These are phyloP conservation scores for Tryphoninae sp. DNA, from an alignment of 2,888 invertebrate genomes.

Conservation along the genomic window DNA sequence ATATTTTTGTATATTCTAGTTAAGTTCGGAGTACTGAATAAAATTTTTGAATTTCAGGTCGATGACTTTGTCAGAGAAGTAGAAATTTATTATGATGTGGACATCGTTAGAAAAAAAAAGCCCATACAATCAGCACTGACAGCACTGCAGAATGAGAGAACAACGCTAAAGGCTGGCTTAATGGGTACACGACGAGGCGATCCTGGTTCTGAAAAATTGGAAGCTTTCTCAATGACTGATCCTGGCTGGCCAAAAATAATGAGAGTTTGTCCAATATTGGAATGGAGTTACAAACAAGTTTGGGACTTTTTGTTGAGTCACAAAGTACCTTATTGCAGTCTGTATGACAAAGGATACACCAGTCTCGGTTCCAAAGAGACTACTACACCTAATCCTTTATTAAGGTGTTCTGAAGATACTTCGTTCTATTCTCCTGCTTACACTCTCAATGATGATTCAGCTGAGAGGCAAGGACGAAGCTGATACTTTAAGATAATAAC, in stretches of 20 bases:
- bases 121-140: constrained; percentile 89
- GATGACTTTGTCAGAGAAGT: constrained; percentile 91
- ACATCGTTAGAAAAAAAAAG: constrained; percentile 86
- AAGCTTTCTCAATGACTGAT: constrained; percentile 92
- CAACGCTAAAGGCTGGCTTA: constrained; percentile 89
- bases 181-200: constrained; percentile 97
- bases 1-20: not conserved
- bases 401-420: constrained; percentile 73
- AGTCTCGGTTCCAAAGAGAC: constrained; percentile 75
- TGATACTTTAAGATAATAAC: constrained; percentile 55
- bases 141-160: constrained; percentile 84
- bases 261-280: constrained; percentile 94
- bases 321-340: constrained; percentile 93
- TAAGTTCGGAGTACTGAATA: not conserved
- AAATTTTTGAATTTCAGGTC: constrained; percentile 78
- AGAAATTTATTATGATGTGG: constrained; percentile 87
- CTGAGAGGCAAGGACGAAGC: constrained; percentile 77
- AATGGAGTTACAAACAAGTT: constrained; percentile 95
- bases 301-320: constrained; percentile 93
- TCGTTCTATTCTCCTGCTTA: constrained; percentile 76
- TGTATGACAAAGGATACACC: constrained; percentile 93
- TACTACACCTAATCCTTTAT: constrained; percentile 76
- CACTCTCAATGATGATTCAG: constrained; percentile 73
- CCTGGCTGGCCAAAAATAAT: constrained; percentile 94
- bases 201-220: constrained; percentile 88